A percentile compares a stretch with the other conserved stretches of the same genome.
Conservation (phyloP, 2,113 vertebrate species). For the Pelvicachromis taeniatus region DNA sequence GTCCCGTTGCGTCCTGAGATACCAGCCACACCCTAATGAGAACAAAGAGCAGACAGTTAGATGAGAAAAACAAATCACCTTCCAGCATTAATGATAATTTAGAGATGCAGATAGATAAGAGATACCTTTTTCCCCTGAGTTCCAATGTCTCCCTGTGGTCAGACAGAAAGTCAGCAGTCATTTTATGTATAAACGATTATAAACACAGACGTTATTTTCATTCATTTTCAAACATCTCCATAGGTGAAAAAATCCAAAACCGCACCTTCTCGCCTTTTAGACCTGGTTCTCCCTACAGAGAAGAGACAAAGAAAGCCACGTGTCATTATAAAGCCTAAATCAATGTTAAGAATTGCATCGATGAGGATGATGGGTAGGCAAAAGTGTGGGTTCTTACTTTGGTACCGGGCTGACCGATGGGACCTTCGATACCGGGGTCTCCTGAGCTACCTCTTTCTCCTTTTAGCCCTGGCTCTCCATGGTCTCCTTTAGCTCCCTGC, state of each 20-base stretch:
- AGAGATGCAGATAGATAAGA: background rate
- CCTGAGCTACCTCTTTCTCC: conserved; percentile 85
- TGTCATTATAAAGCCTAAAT: background rate
- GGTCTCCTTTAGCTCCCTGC: conserved; percentile 93
- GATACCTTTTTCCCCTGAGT: conserved; percentile 71
- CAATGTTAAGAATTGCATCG: background rate
- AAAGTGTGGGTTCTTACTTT: conserved; percentile 77
- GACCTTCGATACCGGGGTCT: conserved; percentile 96
- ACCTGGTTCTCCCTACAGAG: conserved; percentile 69
- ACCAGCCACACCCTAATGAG: conserved; percentile 62
- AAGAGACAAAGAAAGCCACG: background rate
- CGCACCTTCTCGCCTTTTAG: conserved; percentile 71
- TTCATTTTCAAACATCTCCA: background rate
- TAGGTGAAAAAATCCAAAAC: background rate
- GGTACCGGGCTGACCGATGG: conserved; percentile 90
- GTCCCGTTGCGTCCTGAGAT: conserved; percentile 69
- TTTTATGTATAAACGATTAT: background rate
- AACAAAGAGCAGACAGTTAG: background rate
- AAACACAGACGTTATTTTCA: background rate
- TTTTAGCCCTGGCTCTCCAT: conserved; percentile 79
- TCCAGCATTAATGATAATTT: background rate
- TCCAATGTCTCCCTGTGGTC: conserved; percentile 70
- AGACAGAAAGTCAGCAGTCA: conserved; percentile 3
- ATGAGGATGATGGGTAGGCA: background rate
- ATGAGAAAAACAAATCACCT: background rate